phyloP scores from a whole-genome alignment of 2,888 invertebrate species.

The Linhomoeus sp. region DNA sequence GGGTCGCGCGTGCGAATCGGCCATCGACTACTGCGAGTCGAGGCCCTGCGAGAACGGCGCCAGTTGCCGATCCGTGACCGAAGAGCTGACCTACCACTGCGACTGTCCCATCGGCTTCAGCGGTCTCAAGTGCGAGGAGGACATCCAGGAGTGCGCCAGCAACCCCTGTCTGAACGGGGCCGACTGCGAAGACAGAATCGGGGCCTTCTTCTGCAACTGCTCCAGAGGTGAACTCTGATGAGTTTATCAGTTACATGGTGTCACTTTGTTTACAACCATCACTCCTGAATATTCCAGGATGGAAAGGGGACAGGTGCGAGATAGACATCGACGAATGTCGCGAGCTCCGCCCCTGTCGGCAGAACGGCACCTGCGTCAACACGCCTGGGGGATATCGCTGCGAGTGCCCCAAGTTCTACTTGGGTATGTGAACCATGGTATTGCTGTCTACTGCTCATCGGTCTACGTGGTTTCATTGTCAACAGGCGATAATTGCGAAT shows the following conservation, averaged over 20 bases:
- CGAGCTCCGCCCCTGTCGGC: not conserved
- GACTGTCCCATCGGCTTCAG: conserved; percentile 20
- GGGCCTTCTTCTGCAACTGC: conserved; percentile 3
- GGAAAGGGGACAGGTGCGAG: conserved; percentile 35
- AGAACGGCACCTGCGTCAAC: conserved; percentile 6
- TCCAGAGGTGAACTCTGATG: not conserved
- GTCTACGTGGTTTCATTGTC: no score
- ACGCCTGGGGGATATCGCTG: conserved; percentile 6
- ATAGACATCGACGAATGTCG: conserved; percentile 39
- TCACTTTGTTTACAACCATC: no score
- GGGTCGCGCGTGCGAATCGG: conserved; percentile 36
- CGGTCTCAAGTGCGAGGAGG: conserved; percentile 48
- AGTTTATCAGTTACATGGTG: no score
- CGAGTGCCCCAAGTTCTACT: conserved; percentile 7
- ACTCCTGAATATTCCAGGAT: conserved; percentile 14
- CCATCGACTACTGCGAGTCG: conserved; percentile 35
- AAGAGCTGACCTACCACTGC: not conserved
- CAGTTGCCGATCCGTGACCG: conserved; percentile 25
- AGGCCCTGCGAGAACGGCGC: conserved; percentile 40
- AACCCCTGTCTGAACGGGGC: conserved; percentile 83
- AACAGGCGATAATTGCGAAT: not conserved
- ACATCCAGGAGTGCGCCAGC: conserved; percentile 72
- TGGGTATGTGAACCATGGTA: conserved; percentile 4
- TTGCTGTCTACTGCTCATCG: no score
- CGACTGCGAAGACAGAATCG: conserved; percentile 65